Evolutionary conservation across 2,888 invertebrate genomes (phyloP), one percentile per base, ranked within the genome.

Genomic region (Lissocephala sabroskyi): DNA sequence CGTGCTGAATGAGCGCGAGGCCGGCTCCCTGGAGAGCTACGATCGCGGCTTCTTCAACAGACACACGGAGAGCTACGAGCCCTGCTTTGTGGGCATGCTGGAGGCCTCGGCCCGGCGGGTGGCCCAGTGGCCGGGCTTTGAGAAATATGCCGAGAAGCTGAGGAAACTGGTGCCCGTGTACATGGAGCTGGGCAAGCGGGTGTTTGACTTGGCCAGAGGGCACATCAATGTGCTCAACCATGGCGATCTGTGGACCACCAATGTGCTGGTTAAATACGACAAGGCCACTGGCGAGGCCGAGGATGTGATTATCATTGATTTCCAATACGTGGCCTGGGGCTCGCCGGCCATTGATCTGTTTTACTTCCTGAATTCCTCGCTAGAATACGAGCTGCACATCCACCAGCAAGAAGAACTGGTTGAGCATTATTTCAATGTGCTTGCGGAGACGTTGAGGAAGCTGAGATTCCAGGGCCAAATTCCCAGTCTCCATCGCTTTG

Each of bases 241-340:
- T 48, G 84, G 84, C 3, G 84, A 84, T 65, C 62, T 84, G 6
- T 84, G 84, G 84, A 79, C 77, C 1, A 84, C 84, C 49, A 84
- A 84, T 57, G 68, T 81, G 0, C 79, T 84, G 49, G 81, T 81
- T 1, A 79, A 75, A 50, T 83, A 82, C 47, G 74, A 77, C 28
- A 49, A 62, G 18, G 35, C 42, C 2, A 70, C 68, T 0, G 63
- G 71, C 0, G 62, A 75, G n/a, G 68, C 81, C 0, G 46, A 66
- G 1, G 83, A 84, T 62, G 79, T 66, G 0, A 63, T 82, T 2
- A 58, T 84, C 2, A 81, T 84, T 26, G 84, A 84, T 50, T 84
- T 84, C 13, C 84, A 84, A 43, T 84, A 81, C 56, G 62, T 79
- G n/a, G 79, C 59, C n/a, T 84, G 85, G 85, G 75, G 79, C 23